Conservation (phyloP, 2,113 vertebrate species). For the Stegastes partitus region DNA sequence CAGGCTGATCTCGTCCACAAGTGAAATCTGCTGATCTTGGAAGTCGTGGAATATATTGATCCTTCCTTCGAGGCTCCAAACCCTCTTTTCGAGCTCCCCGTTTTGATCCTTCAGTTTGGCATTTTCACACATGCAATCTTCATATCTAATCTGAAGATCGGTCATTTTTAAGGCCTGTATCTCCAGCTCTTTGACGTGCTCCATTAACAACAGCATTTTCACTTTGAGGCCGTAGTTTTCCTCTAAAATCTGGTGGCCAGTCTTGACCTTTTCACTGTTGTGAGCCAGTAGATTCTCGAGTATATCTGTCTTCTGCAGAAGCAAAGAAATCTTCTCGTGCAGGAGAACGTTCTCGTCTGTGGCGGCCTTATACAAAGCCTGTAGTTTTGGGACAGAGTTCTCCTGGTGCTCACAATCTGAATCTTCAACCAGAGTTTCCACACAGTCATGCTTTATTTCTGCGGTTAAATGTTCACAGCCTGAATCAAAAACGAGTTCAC, state of each 20-base stretch:
- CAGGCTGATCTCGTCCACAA: constrained; percentile 59
- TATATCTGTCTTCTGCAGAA: constrained; percentile 79
- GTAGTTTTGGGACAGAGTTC: constrained; percentile 55
- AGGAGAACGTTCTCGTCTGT: constrained; percentile 83
- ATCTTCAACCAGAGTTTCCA: constrained; percentile 61
- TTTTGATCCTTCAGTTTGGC: constrained; percentile 70
- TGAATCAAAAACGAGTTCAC: not conserved
- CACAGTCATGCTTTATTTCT: constrained; percentile 35
- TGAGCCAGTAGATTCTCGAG: constrained; percentile 71
- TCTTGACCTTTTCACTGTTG: constrained; percentile 63
- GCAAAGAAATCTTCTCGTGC: constrained; percentile 75
- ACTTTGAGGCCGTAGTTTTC: constrained; percentile 80
- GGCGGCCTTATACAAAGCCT: constrained; percentile 73
- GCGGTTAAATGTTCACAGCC: constrained; percentile 32
- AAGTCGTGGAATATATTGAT: constrained; percentile 39
- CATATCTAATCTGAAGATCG: constrained; percentile 53
- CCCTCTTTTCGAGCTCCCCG: constrained; percentile 52
- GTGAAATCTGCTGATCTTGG: constrained; percentile 30
- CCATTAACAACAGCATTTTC: constrained; percentile 66
- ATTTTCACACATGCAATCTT: constrained; percentile 73
- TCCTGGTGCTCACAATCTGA: constrained; percentile 66
- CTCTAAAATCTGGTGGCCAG: constrained; percentile 63
- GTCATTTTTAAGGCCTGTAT: constrained; percentile 39
- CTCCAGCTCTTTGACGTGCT: constrained; percentile 73
- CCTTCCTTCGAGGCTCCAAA: constrained; percentile 69